phyloP scores from a whole-genome alignment of 2,888 invertebrate genomes.

The Sclerodermus sp. region DNA sequence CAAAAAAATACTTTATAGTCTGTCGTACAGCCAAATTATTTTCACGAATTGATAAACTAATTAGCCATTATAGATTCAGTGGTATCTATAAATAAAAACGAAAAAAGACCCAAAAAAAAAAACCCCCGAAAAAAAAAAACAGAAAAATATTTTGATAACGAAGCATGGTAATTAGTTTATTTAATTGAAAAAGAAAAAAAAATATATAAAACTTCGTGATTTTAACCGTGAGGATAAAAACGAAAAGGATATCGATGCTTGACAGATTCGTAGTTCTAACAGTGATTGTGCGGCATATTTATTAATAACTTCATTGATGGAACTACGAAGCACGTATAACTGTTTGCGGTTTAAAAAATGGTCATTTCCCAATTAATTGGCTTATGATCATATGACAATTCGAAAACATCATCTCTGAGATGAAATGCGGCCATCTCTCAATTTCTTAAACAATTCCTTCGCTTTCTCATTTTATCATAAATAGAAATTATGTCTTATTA shows the following conservation, averaged over 20 bases:
- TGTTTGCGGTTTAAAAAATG: slow-evolving; percentile 5
- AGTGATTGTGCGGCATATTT: slow-evolving; percentile 30
- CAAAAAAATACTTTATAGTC: background rate
- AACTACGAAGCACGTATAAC: slow-evolving; percentile 21
- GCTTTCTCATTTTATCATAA: slow-evolving; percentile 28
- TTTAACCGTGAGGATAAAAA: background rate
- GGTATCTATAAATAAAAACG: slow-evolving; percentile 3
- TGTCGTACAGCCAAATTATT: background rate
- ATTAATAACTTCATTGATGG: slow-evolving; percentile 33
- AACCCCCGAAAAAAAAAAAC: too few relatives aligned
- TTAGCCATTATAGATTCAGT: slow-evolving; percentile 6
- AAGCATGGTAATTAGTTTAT: background rate
- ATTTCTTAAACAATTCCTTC: slow-evolving; percentile 32
- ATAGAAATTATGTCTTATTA: slow-evolving; percentile 31
- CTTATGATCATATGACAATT: slow-evolving; percentile 28
- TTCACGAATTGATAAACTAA: slow-evolving; percentile 4
- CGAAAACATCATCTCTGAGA: slow-evolving; percentile 35
- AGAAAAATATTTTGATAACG: slow-evolving; percentile 5
- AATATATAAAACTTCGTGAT: too few relatives aligned
- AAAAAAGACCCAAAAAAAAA: too few relatives aligned
- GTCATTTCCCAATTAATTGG: slow-evolving; percentile 31
- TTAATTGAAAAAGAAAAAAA: too few relatives aligned
- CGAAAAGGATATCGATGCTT: slow-evolving; percentile 39
- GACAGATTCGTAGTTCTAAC: slow-evolving; percentile 35
- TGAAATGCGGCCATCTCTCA: slow-evolving; percentile 50